These are phyloP conservation scores for Branchellion lobata DNA, from an alignment of 2,888 invertebrate genomes.

Conservation along the genomic window DNA sequence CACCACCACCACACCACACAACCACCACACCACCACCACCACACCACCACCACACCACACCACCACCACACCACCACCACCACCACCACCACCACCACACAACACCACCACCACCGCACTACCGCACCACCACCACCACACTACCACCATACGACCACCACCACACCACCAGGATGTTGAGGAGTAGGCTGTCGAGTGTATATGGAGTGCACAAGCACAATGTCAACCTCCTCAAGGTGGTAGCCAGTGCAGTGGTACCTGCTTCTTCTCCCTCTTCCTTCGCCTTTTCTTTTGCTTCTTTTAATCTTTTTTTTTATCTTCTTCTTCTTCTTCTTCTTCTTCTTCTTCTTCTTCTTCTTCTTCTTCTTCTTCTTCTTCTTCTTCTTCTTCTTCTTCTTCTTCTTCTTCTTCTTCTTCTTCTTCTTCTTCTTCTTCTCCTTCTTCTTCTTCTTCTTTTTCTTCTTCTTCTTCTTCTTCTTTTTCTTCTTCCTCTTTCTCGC, in stretches of 20 bases:
- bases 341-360: neutral
- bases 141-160: no score
- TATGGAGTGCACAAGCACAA: no score
- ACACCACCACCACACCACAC: no score
- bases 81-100: no score
- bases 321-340: neutral
- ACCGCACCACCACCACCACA: no score
- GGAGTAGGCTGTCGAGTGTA: no score
- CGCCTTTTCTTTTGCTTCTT: neutral
- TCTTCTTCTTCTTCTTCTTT: neutral
- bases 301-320: no score
- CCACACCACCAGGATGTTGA: no score
- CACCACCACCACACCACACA: no score
- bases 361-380: neutral
- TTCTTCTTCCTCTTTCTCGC: neutral
- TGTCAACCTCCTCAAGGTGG: neutral
- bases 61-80: no score
- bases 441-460: neutral
- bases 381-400: neutral
- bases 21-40: no score
- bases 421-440: neutral
- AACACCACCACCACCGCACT: no score
- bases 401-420: neutral
- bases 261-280: neutral
- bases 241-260: neutral